These are phyloP conservation scores for Pseudanteris insignis DNA, from an alignment of 2,888 invertebrate species.

Conservation along the genomic window DNA sequence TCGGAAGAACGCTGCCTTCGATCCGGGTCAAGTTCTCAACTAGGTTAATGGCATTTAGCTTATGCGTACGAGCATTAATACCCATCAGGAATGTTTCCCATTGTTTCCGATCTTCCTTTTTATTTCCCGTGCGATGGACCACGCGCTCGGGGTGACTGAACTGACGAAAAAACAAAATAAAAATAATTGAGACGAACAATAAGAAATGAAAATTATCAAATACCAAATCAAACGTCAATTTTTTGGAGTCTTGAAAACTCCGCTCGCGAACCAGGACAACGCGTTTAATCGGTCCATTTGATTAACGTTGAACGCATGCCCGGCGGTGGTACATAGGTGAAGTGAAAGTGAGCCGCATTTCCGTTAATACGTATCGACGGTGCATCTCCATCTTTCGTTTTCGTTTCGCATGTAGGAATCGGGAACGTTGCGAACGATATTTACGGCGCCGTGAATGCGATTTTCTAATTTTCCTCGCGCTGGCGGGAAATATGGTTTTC, in stretches of 20 bases:
- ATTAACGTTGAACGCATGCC: too few relatives aligned
- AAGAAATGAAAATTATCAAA: too few relatives aligned
- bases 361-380: constrained; percentile 7
- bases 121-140: too few relatives aligned
- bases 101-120: constrained; percentile 6
- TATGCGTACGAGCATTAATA: constrained; percentile 36
- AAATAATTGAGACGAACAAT: too few relatives aligned
- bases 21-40: constrained; percentile 39
- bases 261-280: too few relatives aligned
- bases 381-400: constrained; percentile 9
- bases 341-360: constrained; percentile 14
- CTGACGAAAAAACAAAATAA: neutral
- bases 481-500: constrained; percentile 7
- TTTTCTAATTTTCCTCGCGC: constrained; percentile 12
- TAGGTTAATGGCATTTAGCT: constrained; percentile 38
- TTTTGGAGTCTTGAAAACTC: too few relatives aligned
- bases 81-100: constrained; percentile 30
- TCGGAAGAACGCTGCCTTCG: constrained; percentile 31
- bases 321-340: neutral
- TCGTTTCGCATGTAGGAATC: constrained; percentile 9
- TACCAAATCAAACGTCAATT: too few relatives aligned
- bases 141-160: constrained; percentile 12
- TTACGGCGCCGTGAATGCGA: constrained; percentile 2
- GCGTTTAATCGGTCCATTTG: too few relatives aligned
- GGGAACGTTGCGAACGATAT: neutral